phyloP scores from a whole-genome alignment of 2,888 invertebrate species.

The Drosophila fulvimacula region DNA sequence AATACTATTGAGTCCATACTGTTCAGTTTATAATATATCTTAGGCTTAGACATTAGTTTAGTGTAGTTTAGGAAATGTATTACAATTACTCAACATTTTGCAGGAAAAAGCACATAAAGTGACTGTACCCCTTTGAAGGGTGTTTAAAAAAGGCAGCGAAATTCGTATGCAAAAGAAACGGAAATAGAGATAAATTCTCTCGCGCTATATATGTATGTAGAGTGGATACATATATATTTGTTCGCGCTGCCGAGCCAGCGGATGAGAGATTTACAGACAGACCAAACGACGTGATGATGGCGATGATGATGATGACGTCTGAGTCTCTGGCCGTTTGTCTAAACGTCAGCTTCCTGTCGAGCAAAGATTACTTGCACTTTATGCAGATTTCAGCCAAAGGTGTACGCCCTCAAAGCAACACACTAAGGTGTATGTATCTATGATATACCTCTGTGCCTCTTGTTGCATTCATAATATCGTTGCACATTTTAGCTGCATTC shows the following conservation, averaged over 20 bases:
- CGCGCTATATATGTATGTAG: constrained; percentile 19
- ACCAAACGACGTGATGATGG: constrained; percentile 19
- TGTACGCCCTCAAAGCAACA: constrained; percentile 41
- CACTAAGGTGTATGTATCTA: not conserved
- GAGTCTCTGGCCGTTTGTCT: constrained; percentile 69
- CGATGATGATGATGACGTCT: constrained; percentile 50
- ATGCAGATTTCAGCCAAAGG: constrained; percentile 59
- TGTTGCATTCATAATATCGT: constrained; percentile 25
- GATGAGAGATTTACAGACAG: constrained; percentile 77
- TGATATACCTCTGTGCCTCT: constrained; percentile 10
- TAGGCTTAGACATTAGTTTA: not conserved
- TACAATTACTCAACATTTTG: not conserved
- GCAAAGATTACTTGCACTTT: constrained; percentile 74
- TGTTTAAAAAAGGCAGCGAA: constrained; percentile 30
- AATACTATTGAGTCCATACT: not conserved
- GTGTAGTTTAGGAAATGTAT: too few species aligned
- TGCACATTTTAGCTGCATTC: constrained; percentile 27
- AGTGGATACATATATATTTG: constrained; percentile 27
- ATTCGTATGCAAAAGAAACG: constrained; percentile 76
- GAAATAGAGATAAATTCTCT: constrained; percentile 79
- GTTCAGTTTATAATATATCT: not conserved
- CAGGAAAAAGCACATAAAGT: not conserved
- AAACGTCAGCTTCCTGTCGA: constrained; percentile 73
- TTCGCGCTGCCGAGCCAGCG: constrained; percentile 58
- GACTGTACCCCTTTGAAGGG: not conserved